Conservation (phyloP, 2,113 vertebrate species). For the Penelope pileata region DNA sequence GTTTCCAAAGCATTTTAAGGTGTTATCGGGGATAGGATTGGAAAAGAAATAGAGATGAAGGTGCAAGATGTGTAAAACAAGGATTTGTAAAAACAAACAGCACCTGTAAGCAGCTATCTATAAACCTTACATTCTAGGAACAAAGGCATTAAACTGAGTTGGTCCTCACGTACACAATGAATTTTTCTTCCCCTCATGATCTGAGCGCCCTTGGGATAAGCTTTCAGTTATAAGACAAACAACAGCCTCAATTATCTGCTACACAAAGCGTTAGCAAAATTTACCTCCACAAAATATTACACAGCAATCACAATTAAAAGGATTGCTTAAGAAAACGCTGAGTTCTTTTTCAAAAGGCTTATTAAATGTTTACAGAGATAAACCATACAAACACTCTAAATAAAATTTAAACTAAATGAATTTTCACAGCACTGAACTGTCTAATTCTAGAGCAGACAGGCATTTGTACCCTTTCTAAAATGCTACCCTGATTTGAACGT, state of each 20-base stretch:
- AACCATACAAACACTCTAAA: neutral
- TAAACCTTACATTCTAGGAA: neutral
- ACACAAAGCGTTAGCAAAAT: neutral
- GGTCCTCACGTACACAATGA: neutral
- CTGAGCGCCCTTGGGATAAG: neutral
- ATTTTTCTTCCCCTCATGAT: neutral
- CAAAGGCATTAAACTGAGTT: neutral
- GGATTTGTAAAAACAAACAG: neutral
- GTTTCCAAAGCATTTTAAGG: neutral
- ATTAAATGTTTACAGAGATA: neutral
- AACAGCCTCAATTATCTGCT: neutral
- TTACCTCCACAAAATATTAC: neutral
- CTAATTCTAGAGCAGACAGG: neutral
- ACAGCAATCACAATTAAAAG: neutral
- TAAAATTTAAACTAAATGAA: neutral
- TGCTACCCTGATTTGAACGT: neutral
- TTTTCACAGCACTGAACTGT: neutral
- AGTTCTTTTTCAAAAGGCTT: slow-evolving; percentile 9
- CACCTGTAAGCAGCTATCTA: neutral
- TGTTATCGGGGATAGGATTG: neutral
- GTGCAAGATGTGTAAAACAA: neutral
- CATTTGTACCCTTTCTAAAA: neutral
- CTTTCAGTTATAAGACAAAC: neutral
- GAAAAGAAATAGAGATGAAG: neutral
- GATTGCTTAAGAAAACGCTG: neutral